Evolutionary conservation across 2,888 invertebrate genomes (phyloP).

Genomic region (Morpho achilles): DNA sequence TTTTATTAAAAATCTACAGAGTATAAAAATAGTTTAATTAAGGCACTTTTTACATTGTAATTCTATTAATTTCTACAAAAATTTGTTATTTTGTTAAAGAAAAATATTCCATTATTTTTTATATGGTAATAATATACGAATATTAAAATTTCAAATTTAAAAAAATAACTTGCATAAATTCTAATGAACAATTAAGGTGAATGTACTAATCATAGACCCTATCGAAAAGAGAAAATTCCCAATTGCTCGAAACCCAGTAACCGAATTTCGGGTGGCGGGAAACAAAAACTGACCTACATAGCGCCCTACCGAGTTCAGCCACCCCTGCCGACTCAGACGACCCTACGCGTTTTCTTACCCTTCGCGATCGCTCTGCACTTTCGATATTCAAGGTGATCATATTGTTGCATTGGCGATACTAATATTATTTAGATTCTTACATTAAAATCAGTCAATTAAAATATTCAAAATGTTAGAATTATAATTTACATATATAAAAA

Average conservation of each 20-base stretch:
- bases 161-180: not conserved
- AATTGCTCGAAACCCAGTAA: constrained; percentile 56
- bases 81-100: no score
- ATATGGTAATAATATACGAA: not conserved
- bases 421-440: not conserved
- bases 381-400: constrained; percentile 56
- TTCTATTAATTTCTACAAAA: no score
- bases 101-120: not conserved
- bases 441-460: no score
- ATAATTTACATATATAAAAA: no score
- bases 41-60: no score
- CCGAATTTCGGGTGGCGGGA: constrained; percentile 77
- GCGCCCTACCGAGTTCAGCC: constrained; percentile 74
- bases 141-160: not conserved
- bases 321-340: constrained; percentile 66
- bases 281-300: constrained; percentile 79
- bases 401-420: constrained; percentile 24
- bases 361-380: constrained; percentile 54
- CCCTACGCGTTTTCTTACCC: constrained; percentile 68
- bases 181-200: constrained; percentile 14
- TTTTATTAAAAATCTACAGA: not conserved
- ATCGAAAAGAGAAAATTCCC: constrained; percentile 30
- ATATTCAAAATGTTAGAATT: no score
- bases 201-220: constrained; percentile 22
- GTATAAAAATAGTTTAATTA: not conserved